Base-by-base conservation (phyloP, 2,888 invertebrate genomes). In the Drosophila colorata region DNA sequence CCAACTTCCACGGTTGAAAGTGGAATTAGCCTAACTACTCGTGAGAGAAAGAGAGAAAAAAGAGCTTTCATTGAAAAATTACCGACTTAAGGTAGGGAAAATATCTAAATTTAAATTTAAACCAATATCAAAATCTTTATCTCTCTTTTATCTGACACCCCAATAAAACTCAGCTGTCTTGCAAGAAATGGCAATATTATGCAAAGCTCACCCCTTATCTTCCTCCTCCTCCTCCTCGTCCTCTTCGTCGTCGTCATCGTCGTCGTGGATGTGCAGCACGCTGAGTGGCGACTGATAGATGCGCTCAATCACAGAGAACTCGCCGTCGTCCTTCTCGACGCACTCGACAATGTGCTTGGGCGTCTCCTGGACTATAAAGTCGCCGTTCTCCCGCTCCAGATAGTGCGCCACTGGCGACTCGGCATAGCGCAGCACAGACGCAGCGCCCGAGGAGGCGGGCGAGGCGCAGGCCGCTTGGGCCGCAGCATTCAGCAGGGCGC, bases 281-380 rank as follows among this genome's bases (percentile, higher is more conserved):
- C 92, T 91, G 60, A 91, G 91, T 41, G 92, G 92, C 56, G 92
- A 91, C 56, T 91, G 91, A 76, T 92, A 90, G 41, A 92, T 91
- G 65, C 92, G 91, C 68, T 92, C 92, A 55, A 92, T 92, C n/a
- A 92, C 92, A 9, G 92, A 91, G 77, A 92, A 92, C 56, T 92
- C 91, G 0, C 92, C 92, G 71, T 91, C 90, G 16, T 92, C 92
- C 53, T 91, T 92, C 69, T 92, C 92, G 9, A 92, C 91, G 40
- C 92, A 92, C 66, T 92, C 92, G 2, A 92, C 92, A 67, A 92
- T 90, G 31, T 92, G 92, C 53, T 91, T 92, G 18, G 92, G 92
- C 11, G 91, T 91, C 70, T 92, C 92, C 63, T 92, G 92, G 8
- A 92, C 91, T 60, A 92, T 91, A 56, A 92, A 92, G 60, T 92